These are phyloP conservation scores for Hemibagrus guttatus DNA, from an alignment of 2,797 vertebrate genomes.

Conservation along the genomic window DNA sequence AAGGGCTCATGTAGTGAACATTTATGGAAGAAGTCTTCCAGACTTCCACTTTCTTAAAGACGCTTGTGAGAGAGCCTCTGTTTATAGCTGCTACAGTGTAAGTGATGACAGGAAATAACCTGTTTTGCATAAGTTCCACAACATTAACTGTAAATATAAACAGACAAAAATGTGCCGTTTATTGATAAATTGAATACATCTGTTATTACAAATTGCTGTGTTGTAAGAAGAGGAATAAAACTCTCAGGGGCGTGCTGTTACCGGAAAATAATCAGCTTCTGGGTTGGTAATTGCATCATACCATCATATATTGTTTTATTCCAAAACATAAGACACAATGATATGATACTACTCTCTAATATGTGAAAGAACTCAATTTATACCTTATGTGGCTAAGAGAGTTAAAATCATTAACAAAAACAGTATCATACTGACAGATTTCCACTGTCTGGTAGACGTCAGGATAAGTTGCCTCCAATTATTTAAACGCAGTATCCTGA, in stretches of 20 bases:
- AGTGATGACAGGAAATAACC: neutral
- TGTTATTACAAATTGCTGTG: neutral
- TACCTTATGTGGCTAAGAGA: neutral
- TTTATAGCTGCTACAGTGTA: neutral
- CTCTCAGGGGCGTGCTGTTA: neutral
- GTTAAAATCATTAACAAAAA: neutral
- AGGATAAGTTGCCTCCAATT: neutral
- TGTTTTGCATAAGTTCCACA: neutral
- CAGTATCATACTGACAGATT: neutral
- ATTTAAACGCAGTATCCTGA: neutral
- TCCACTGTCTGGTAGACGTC: neutral
- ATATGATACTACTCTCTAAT: neutral
- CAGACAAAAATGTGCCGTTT: neutral
- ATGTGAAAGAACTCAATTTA: neutral
- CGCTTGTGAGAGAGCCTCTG: neutral
- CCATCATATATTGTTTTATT: neutral
- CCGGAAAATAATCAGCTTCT: neutral
- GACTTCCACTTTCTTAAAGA: neutral
- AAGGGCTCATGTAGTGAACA: neutral
- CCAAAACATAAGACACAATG: neutral
- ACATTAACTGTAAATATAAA: neutral
- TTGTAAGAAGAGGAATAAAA: neutral
- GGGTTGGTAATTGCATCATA: neutral
- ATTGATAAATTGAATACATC: neutral
- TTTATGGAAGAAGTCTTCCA: neutral